Base-by-base conservation (phyloP, 2,888 invertebrate genomes). In the Agrochola litura region DNA sequence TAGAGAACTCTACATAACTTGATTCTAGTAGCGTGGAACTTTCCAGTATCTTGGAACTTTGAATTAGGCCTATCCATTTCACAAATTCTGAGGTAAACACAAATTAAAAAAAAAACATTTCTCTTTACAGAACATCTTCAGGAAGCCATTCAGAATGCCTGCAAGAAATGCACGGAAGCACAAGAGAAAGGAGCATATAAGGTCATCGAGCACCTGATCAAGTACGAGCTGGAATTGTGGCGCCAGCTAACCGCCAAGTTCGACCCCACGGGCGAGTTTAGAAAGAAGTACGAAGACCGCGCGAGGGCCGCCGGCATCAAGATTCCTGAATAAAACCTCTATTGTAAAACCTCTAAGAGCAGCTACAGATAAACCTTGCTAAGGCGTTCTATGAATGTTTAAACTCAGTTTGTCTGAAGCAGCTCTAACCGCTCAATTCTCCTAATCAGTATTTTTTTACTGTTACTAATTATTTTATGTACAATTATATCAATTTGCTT, bases 211-310 rank as follows among this genome's bases (percentile, higher is more conserved):
- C 97, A 96, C 89, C 94, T 98, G 82, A 97, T 98, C 85, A 97
- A 98, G 83, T 96, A 98, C 69, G 97, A 98, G 89, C 95, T 97
- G 0, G 96, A 96, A 0, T 94, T 97, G 89, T 98, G 98, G 98
- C 97, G 97, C 10, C 95, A 97, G 82, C 93, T 98, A 58, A 96
- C 97, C 82, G 96, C 92, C 61, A 98, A 98, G 93, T 98, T 97
- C 92, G 98, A 98, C 92, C 97, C 98, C 16, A 95, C 97, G 0
- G 97, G 97, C 52, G 91, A 95, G 71, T 98, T 97, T 96, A 97
- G 97, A 90, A 96, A 96, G 92, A 97, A 97, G 91, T 98, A 98
- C 93, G 97, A 97, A 85, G 96, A 96, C 0, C 97, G 97, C 66
- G 97, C 97, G 2, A 93, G 92, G 75, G 94, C 95, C 52, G 95